These are phyloP conservation scores for Coboldia fuscipes DNA, from an alignment of 1,140 invertebrate genomes.

Conservation along the genomic window DNA sequence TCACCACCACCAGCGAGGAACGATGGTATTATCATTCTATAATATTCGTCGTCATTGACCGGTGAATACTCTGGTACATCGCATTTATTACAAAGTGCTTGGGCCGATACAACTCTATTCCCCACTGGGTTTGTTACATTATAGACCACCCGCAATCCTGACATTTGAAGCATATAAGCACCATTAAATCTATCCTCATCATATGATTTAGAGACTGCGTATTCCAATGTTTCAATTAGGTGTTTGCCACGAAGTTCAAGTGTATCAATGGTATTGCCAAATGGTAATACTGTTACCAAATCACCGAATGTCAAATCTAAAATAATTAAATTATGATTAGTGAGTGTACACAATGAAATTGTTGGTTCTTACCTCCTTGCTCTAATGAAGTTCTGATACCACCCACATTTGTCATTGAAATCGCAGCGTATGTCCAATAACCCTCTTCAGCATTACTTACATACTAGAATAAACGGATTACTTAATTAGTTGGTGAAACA, in stretches of 20 bases:
- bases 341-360: not conserved
- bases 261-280: conserved; percentile 43
- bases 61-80: conserved; percentile 34
- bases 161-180: conserved; percentile 34
- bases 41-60: conserved; percentile 25
- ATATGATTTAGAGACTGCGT: conserved; percentile 22
- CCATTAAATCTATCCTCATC: conserved; percentile 21
- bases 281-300: conserved; percentile 40
- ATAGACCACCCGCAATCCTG: conserved; percentile 26
- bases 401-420: conserved; percentile 46
- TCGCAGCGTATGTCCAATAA: conserved; percentile 41
- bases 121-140: conserved; percentile 28
- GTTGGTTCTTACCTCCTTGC: conserved; percentile 21
- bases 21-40: conserved; percentile 33
- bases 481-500: too few relatives aligned
- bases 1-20: conserved; percentile 48
- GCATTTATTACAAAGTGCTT: conserved; percentile 39
- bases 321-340: conserved; percentile 1
- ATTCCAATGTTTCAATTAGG: conserved; percentile 35
- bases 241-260: conserved; percentile 37
- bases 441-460: conserved; percentile 14
- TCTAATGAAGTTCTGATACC: conserved; percentile 37
- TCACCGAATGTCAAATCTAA: conserved; percentile 39
- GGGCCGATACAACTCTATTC: conserved; percentile 28
- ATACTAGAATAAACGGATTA: too few relatives aligned